These are phyloP conservation scores for Nyleta sp. DNA, from an alignment of 2,888 invertebrate genomes.

Conservation along the genomic window DNA sequence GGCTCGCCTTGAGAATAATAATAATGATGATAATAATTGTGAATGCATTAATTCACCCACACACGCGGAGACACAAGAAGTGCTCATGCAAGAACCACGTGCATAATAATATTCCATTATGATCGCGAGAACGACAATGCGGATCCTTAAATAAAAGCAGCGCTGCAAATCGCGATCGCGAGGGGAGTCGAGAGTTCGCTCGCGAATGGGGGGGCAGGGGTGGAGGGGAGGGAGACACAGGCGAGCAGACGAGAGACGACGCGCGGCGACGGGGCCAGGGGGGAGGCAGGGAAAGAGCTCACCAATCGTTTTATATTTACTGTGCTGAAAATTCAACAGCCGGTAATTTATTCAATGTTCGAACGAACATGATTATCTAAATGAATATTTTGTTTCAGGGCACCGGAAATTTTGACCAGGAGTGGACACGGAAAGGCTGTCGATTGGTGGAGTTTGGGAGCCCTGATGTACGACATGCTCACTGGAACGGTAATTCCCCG, in stretches of 20 bases:
- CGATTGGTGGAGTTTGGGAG: conserved; percentile 99
- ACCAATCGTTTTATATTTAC: conserved; percentile 65
- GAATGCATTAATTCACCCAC: conserved; percentile 64
- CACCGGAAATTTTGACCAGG: conserved; percentile 98
- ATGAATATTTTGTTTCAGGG: conserved; percentile 90
- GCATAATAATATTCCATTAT: conserved; percentile 66
- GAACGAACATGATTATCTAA: too few species aligned
- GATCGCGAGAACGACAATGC: conserved; percentile 66
- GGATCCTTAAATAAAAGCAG: conserved; percentile 65
- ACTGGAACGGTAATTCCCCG: conserved; percentile 91
- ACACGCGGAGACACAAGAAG: conserved; percentile 59
- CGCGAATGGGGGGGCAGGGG: conserved; percentile 4
- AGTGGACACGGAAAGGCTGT: conserved; percentile 99
- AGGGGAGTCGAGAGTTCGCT: conserved; percentile 65
- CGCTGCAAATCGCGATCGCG: conserved; percentile 65
- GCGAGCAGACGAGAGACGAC: conserved; percentile 2
- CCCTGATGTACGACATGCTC: conserved; percentile 99
- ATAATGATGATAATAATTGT: conserved; percentile 61
- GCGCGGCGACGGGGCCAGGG: conserved; percentile 29
- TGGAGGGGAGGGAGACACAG: conserved; percentile 10
- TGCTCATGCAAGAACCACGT: conserved; percentile 61
- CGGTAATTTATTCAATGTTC: conserved; percentile 70
- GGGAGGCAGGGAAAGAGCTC: conserved; percentile 56
- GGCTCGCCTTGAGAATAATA: conserved; percentile 57
- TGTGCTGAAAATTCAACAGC: conserved; percentile 70